Evolutionary conservation across 2,888 invertebrate species (phyloP), one percentile per base, ranked within the genome.

Genomic region (Ethmia dodecea): DNA sequence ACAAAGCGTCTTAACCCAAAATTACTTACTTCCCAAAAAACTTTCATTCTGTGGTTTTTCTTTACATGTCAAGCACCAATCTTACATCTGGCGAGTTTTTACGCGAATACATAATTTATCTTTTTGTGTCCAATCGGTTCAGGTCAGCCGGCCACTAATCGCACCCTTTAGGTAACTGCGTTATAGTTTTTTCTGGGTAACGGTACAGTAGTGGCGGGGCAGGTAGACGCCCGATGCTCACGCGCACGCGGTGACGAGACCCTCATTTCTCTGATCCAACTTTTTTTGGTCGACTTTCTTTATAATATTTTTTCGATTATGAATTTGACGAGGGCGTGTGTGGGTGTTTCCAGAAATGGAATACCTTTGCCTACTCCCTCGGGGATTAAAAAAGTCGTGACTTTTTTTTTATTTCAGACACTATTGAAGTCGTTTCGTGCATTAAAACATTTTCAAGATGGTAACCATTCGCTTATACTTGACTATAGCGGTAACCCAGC

Each of bases 21-120:
- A 56, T 60, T 55, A 59, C 49, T 49, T 42, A 39, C 52, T 56
- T 51, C 52, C 43, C 37, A 45, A 52, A n/a, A n/a, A n/a, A n/a
- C n/a, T n/a, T n/a, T n/a, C n/a, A n/a, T n/a, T n/a, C n/a, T n/a
- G n/a, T n/a, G n/a, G 22, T 22, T n/a, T n/a, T 22, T 22, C 22
- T 38, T 35, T 26, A 35, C 41, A 36, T 37, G 44, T 47, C 35
- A 39, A 35, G 35, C 18, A 34, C 25, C 42, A 38, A 58, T 63
- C 55, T 39, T 37, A 35, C 76, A 76, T 60, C 63, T 74, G 75
- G 55, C 52, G 43, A 55, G 46, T 66, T 69, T 72, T 68, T 63
- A 73, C 60, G 65, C 58, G 44, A 52, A 56, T 47, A 40, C 40
- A 36, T 49, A 28, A 14, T 31, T 37, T 31, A 16, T 32, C 16